Conservation (phyloP, 2,113 vertebrate genomes). For the Rhinoptilus africanus region DNA sequence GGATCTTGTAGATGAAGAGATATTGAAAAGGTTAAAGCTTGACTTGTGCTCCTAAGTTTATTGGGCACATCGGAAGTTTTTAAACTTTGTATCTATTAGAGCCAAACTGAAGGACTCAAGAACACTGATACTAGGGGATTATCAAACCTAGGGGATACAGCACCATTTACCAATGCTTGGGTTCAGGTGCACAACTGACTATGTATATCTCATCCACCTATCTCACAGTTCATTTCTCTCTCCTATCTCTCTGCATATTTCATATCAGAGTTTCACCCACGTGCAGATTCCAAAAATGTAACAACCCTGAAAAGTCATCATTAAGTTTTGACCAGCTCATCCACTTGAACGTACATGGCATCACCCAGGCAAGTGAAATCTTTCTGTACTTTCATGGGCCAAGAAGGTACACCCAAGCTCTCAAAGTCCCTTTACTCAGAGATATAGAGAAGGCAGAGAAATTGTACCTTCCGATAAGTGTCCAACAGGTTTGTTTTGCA, state of each 20-base stretch:
- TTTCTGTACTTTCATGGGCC: neutral
- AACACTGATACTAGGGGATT: neutral
- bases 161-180: neutral
- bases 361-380: neutral
- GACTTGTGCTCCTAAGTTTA: neutral
- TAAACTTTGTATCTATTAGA: neutral
- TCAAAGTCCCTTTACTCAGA: neutral
- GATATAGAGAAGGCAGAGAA: neutral
- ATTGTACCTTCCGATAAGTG: conserved; percentile 74
- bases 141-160: neutral
- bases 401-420: neutral
- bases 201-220: neutral
- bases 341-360: neutral
- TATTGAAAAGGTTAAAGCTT: neutral
- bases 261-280: neutral
- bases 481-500: conserved; percentile 69
- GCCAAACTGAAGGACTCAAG: neutral
- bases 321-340: neutral
- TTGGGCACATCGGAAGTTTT: neutral
- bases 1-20: neutral
- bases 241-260: neutral
- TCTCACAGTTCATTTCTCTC: neutral
- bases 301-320: neutral
- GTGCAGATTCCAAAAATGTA: neutral
- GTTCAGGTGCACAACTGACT: neutral